Conservation (phyloP, 2,888 invertebrate genomes). For the Phania funesta region DNA sequence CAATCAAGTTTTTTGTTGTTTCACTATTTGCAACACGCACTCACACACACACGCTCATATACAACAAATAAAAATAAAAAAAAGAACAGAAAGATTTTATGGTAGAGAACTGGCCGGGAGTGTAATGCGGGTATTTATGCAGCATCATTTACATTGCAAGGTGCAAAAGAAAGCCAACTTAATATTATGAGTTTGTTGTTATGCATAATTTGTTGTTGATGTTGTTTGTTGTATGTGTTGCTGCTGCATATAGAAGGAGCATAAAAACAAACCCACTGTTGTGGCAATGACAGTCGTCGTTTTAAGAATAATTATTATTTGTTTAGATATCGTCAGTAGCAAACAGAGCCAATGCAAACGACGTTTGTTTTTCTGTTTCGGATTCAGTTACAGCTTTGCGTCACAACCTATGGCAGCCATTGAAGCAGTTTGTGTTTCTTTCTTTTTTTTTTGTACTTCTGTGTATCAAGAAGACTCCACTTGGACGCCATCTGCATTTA, state of each 20-base stretch:
- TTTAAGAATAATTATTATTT: constrained; percentile 61
- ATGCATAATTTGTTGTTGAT: constrained; percentile 32
- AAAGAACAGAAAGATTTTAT: constrained; percentile 17
- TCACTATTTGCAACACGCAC: constrained; percentile 3
- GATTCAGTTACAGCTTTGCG: constrained; percentile 35
- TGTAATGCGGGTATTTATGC: constrained; percentile 19
- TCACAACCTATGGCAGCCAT: constrained; percentile 65
- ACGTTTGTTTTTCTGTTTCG: constrained; percentile 17
- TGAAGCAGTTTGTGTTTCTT: constrained; percentile 36
- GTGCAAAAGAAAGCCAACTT: constrained; percentile 68
- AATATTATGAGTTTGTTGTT: constrained; percentile 53
- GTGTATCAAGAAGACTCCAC: constrained; percentile 50
- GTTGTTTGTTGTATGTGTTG: constrained; percentile 3
- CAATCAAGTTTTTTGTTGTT: constrained; percentile 77
- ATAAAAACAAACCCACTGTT: constrained; percentile 10
- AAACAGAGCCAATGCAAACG: constrained; percentile 21
- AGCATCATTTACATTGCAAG: constrained; percentile 76
- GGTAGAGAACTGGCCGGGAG: constrained; percentile 14
- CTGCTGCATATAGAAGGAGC: not conserved
- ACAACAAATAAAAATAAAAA: constrained; percentile 1
- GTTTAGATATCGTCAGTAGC: constrained; percentile 29
- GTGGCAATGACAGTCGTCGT: constrained; percentile 57
- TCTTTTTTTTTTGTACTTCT: constrained; percentile 29
- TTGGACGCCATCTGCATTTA: constrained; percentile 68
- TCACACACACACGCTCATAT: not conserved